These are phyloP conservation scores for Haliaeetus leucogaster DNA, from an alignment of 2,113 vertebrate species.

Conservation along the genomic window DNA sequence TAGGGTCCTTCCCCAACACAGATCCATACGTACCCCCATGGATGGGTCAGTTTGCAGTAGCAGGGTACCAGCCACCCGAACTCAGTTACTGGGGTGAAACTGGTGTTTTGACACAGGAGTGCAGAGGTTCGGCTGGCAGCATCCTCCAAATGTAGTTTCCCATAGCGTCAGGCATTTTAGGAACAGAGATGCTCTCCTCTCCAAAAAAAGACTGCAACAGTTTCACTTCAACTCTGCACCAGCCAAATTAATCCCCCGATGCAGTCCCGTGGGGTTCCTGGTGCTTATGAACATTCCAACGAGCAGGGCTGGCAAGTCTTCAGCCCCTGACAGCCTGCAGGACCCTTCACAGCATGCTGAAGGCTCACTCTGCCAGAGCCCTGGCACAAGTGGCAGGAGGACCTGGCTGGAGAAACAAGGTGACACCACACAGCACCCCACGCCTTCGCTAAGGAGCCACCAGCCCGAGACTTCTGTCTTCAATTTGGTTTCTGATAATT, in stretches of 20 bases:
- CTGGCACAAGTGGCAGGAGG: neutral
- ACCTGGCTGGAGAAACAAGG: neutral
- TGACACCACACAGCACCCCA: neutral
- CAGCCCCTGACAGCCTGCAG: neutral
- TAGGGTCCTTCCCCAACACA: neutral
- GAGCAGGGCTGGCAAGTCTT: neutral
- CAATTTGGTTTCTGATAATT: neutral
- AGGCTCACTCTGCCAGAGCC: neutral
- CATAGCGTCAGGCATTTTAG: neutral
- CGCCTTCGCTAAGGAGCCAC: neutral
- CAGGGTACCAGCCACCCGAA: neutral
- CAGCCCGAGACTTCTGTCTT: neutral
- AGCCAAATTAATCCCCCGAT: neutral
- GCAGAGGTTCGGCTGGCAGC: neutral
- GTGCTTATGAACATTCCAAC: fast-evolving
- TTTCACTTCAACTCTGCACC: neutral
- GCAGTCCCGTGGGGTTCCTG: neutral
- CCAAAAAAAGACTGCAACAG: neutral
- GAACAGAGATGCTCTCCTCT: neutral
- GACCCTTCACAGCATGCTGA: neutral
- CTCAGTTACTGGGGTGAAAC: neutral
- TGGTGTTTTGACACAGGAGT: neutral
- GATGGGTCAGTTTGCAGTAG: neutral
- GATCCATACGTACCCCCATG: fast-evolving
- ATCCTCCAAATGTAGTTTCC: neutral